Evolutionary conservation across 1,140 invertebrate species (phyloP), one percentile per base, ranked within the genome.

Genomic region (Cyclargus thomasi): DNA sequence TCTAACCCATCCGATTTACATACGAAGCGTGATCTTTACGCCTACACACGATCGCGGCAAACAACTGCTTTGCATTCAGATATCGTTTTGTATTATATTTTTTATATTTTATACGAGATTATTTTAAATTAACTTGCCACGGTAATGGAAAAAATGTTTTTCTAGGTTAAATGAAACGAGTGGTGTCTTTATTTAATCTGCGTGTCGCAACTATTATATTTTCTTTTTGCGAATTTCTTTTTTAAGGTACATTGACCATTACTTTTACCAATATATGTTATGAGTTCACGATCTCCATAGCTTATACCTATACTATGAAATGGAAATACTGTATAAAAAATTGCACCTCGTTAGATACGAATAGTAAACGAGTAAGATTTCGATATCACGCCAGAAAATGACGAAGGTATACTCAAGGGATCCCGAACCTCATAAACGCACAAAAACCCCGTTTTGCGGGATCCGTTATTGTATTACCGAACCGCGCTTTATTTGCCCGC

Each of bases 21-120:
- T 67, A 67, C 17, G 65, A 67, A 20, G 29, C 65, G 65, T 62
- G 55, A 67, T 23, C 55, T 57, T 67, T 20, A n/a, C 18, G 53
- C 35, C 23, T 67, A 59, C 65, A 66, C 65, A 67, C 55, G 55
- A 59, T 67, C 53, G 57, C 23, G n/a, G 18, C 65, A 59, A 36
- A 67, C 65, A 62, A 57, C 55, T 62, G 55, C 23, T 67, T 67
- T 67, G 53, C 17, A 20, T 66, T 66, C 57, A 59, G 55, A 66
- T 57, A 20, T 18, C 22, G 17, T 57, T 20, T 66, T 59, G 29
- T 57, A 66, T 35, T 57, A 20, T 64, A 59, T 59, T 59, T 59
- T 22, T 59, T 59, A 21, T 21, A 14, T 11, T 47, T 47, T 11
- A 47, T 47, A 47, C 39, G 39, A 8, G 10, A 47, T 47, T 47